Conservation (phyloP, 2,888 invertebrate genomes). For the Epirrhoe tristata region DNA sequence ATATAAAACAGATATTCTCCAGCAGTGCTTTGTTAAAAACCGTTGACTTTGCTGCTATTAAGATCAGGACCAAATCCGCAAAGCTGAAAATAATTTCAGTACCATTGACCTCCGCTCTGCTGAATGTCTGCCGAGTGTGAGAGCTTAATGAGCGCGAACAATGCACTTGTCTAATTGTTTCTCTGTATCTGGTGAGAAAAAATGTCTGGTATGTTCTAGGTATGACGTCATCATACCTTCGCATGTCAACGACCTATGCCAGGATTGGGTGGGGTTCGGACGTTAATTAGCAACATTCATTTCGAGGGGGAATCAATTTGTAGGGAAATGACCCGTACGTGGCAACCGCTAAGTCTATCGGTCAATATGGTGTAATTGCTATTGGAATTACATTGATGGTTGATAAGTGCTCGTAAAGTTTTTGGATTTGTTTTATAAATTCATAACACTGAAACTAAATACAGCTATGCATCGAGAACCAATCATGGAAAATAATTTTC, state of each 20-base stretch:
- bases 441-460: conserved; percentile 8
- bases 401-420: conserved; percentile 13
- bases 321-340: conserved; percentile 45
- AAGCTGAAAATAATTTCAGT: conserved; percentile 56
- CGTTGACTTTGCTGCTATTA: conserved; percentile 34
- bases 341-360: conserved; percentile 35
- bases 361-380: conserved; percentile 43
- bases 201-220: conserved; percentile 59
- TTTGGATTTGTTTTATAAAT: conserved; percentile 8
- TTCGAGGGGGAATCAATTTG: conserved; percentile 46
- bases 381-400: conserved; percentile 27
- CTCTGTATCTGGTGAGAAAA: conserved; percentile 68
- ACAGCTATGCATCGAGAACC: background rate
- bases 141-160: conserved; percentile 60
- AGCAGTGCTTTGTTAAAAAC: conserved; percentile 21
- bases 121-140: conserved; percentile 54
- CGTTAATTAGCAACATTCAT: conserved; percentile 47
- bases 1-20: conserved; percentile 25
- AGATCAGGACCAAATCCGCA: conserved; percentile 48
- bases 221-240: conserved; percentile 61
- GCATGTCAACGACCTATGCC: conserved; percentile 55
- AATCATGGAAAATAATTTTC: conserved; percentile 1
- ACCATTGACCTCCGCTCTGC: conserved; percentile 62
- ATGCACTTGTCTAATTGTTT: conserved; percentile 68
- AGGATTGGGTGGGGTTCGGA: conserved; percentile 42